Evolutionary conservation across 2,888 invertebrate genomes (phyloP).

Genomic region (Sminthurinus aureus): DNA sequence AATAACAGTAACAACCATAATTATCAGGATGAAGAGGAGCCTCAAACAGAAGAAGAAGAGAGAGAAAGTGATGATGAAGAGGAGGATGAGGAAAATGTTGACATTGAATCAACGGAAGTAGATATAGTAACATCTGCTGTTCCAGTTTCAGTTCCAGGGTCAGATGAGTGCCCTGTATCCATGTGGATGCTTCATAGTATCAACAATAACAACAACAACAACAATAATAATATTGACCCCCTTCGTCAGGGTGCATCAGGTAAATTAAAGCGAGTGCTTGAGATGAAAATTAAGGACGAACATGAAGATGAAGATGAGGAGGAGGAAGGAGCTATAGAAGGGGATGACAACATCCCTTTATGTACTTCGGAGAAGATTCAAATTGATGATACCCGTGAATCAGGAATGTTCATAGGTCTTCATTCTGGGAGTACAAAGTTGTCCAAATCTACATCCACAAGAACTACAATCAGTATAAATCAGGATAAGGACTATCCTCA

Average conservation of each 20-base stretch:
- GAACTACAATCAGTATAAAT: not conserved
- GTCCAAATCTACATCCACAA: too few species aligned
- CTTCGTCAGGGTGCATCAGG: not conserved
- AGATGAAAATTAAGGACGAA: not conserved
- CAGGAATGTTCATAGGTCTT: not conserved
- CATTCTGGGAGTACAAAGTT: not conserved
- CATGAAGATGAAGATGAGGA: not conserved
- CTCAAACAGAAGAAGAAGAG: not conserved
- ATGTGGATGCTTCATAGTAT: slow-evolving; percentile 37
- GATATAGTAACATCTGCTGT: slow-evolving; percentile 63
- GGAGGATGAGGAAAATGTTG: slow-evolving; percentile 84
- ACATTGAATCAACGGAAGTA: slow-evolving; percentile 87
- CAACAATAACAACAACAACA: slow-evolving; percentile 27
- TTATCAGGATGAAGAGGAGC: slow-evolving; percentile 73
- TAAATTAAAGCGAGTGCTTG: not conserved
- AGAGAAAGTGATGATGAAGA: not conserved
- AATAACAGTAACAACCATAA: not conserved
- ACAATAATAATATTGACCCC: not conserved
- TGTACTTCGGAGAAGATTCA: too few species aligned
- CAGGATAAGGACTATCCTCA: not conserved
- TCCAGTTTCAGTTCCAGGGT: not conserved
- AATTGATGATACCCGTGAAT: too few species aligned
- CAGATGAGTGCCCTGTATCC: slow-evolving; percentile 4
- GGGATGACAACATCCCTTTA: too few species aligned
- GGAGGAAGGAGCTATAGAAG: slow-evolving; percentile 14